phyloP scores from a whole-genome alignment of 2,888 invertebrate species.

The Apamea crenata region DNA sequence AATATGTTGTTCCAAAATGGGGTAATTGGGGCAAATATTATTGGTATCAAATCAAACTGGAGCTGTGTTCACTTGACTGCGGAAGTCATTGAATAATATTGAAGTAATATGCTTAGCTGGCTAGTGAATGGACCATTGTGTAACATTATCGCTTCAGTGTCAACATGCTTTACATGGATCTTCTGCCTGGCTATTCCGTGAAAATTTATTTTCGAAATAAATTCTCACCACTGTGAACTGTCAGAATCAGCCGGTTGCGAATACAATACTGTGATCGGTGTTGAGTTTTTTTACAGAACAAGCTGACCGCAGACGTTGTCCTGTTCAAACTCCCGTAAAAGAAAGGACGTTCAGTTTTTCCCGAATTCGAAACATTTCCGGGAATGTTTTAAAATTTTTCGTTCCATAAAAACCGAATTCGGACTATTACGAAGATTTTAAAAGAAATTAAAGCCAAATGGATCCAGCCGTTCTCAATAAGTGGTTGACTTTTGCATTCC shows the following conservation, averaged over 20 bases:
- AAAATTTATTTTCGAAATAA: neutral
- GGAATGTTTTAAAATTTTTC: neutral
- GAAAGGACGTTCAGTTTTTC: neutral
- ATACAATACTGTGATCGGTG: neutral
- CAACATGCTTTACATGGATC: neutral
- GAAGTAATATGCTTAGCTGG: neutral
- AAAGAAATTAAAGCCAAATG: neutral
- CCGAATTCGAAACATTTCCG: neutral
- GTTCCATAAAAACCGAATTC: neutral
- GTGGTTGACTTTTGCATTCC: neutral
- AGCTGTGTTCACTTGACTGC: neutral
- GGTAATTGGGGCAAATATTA: slow-evolving; percentile 4
- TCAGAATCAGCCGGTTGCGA: neutral
- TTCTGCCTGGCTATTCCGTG: neutral
- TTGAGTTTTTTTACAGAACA: neutral
- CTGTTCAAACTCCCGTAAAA: neutral
- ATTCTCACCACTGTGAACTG: neutral
- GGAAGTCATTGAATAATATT: slow-evolving; percentile 21
- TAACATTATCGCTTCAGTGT: slow-evolving; percentile 16
- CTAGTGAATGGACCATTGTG: slow-evolving; percentile 16
- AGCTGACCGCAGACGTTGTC: neutral
- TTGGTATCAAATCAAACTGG: neutral
- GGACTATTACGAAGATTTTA: neutral
- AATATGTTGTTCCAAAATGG: neutral
- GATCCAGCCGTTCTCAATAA: neutral